Evolutionary conservation across 1,140 invertebrate species (phyloP).

Genomic region (Aphidius ervi): DNA sequence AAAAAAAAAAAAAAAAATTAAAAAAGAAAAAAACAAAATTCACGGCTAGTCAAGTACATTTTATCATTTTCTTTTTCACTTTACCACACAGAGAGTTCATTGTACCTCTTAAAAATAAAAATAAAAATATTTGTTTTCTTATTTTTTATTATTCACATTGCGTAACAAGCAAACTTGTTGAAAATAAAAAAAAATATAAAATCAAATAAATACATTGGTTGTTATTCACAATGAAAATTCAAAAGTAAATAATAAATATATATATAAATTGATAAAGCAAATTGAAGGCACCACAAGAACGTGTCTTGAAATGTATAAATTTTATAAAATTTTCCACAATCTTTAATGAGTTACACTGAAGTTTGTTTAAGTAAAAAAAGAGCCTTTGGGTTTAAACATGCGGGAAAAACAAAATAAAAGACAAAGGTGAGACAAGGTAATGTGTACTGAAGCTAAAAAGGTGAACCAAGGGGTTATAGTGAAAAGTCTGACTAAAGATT

Average conservation of each 20-base stretch:
- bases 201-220: too few species aligned
- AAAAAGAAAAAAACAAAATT: conserved; percentile 24
- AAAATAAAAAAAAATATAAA: too few species aligned
- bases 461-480: conserved; percentile 10
- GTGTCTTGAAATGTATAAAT: too few species aligned
- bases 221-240: too few species aligned
- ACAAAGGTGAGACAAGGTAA: conserved; percentile 24
- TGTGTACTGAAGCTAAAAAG: conserved; percentile 10
- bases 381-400: conserved; percentile 6
- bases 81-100: too few species aligned
- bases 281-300: too few species aligned
- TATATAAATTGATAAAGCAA: too few species aligned
- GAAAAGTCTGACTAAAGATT: conserved; percentile 18
- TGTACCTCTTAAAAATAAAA: background rate
- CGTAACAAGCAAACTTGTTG: too few species aligned
- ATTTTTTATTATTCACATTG: too few species aligned
- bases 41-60: conserved; percentile 16
- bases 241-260: too few species aligned
- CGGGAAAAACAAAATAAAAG: background rate
- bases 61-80: conserved; percentile 4
- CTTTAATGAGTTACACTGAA: conserved; percentile 30
- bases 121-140: background rate
- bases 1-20: too few species aligned
- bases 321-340: conserved; percentile 7
- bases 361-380: conserved; percentile 14